Evolutionary conservation across 2,797 vertebrate species (phyloP).

Genomic region (Anabas testudineus): DNA sequence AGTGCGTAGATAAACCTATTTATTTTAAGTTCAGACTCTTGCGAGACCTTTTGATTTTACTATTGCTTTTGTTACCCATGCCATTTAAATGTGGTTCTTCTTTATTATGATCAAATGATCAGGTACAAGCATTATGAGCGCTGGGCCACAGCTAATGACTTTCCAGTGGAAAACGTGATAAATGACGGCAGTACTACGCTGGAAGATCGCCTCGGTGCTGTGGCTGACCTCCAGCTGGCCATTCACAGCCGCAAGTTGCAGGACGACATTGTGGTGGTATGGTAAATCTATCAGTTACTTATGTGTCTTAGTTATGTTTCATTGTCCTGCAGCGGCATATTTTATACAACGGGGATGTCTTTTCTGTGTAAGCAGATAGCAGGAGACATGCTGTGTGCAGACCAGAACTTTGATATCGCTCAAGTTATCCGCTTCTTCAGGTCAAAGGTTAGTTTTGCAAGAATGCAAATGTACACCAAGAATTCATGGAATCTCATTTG

Average conservation of each 20-base stretch:
- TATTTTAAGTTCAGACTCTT: not conserved
- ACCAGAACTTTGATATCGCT: constrained; percentile 88
- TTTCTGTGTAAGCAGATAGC: constrained; percentile 79
- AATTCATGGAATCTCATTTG: too few species aligned
- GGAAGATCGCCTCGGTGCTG: constrained; percentile 83
- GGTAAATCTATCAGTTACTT: constrained; percentile 4
- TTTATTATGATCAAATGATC: not conserved
- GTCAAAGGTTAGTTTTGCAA: constrained; percentile 80
- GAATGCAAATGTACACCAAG: not conserved
- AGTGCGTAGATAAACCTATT: constrained; percentile 76
- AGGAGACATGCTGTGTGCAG: constrained; percentile 89
- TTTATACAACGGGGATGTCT: not conserved
- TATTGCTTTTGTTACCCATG: not conserved
- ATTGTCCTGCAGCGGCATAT: not conserved
- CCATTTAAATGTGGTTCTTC: not conserved
- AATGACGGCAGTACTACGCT: constrained; percentile 88
- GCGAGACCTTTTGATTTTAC: not conserved
- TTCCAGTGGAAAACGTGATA: constrained; percentile 86
- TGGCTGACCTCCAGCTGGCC: constrained; percentile 86
- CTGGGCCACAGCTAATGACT: constrained; percentile 90
- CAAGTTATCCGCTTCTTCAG: constrained; percentile 89
- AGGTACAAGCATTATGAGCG: constrained; percentile 90
- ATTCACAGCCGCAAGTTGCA: constrained; percentile 84
- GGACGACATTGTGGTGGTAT: constrained; percentile 87
- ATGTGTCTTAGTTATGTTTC: not conserved